Base-by-base conservation (phyloP, 1,140 invertebrate species). In the Camponotus vicinus region DNA sequence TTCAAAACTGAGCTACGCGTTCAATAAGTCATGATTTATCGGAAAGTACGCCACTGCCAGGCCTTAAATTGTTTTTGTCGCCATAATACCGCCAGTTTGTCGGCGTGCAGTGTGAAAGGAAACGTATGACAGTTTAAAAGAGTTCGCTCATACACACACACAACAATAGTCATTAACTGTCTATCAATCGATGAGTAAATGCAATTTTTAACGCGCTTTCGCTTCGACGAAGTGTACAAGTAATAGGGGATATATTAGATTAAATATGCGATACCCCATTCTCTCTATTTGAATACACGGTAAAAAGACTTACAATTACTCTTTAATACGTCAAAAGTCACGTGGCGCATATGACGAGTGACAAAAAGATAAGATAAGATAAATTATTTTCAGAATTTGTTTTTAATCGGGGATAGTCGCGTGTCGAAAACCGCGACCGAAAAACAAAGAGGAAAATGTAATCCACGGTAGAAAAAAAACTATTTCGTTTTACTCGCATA, bases 21-120 rank as follows among this genome's bases (percentile, higher is more conserved):
- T 92, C 91, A 91, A 92, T 92, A 92, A 92, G 79, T 86, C 70
- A 70, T 92, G 91, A 92, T 92, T 92, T 92, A 92, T 92, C 89
- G 88, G 70, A 59, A 71, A 57, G 55, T 66, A 61, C 85, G 86
- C 84, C 75, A 86, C 63, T 42, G 27, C 70, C 61, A 34, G 45
- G 61, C 42, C 84, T 90, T 90, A 90, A 91, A 90, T 75, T 79
- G 73, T 90, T 90, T 87, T 87, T 89, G 82, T 75, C 49, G 64
- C 55, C 87, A 90, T 90, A 90, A 90, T 83, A 75, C 13, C 49
- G n/a, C 49, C 63, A 6, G 87, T 86, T 83, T 78, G 9, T 42
- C 52, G 73, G 15, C 42, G 27, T 34, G 55, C 55, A 45, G 18
- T 59, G 13, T 27, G 61, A 61, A 27, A 27, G 18, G 49, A 79